These are phyloP conservation scores for Hippasteria phrygiana DNA, from an alignment of 53 echinoderm and acorn worm species.

Conservation along the genomic window DNA sequence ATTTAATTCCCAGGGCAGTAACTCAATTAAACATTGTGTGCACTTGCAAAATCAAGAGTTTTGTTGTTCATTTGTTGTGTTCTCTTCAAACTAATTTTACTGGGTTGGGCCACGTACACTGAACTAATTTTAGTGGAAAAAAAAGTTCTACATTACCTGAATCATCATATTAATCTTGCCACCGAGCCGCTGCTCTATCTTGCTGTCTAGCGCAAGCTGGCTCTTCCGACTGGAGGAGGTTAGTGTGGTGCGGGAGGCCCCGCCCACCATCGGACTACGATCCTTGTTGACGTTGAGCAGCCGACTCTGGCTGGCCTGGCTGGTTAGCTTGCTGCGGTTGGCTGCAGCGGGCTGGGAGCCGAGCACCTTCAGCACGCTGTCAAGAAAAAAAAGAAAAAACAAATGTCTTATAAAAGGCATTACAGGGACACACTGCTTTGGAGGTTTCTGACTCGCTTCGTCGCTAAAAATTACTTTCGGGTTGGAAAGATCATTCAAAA, in stretches of 20 bases:
- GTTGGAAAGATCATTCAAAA: no score
- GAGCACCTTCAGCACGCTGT: constrained; percentile 69
- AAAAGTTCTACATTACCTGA: constrained; percentile 12
- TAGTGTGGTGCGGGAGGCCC: constrained; percentile 84
- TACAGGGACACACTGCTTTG: no score
- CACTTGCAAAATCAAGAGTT: no score
- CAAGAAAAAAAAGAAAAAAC: background rate
- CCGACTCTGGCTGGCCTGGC: constrained; percentile 81
- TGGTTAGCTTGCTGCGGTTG: constrained; percentile 77
- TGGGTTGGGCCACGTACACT: no score
- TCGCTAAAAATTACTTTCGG: no score
- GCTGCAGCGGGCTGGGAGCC: constrained; percentile 13
- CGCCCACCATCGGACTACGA: constrained; percentile 75
- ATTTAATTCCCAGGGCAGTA: no score
- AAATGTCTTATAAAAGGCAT: background rate
- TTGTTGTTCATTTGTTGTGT: no score
- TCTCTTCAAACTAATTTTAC: no score
- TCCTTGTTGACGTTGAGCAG: constrained; percentile 58
- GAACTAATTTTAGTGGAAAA: no score
- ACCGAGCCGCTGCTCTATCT: constrained; percentile 72
- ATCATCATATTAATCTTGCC: constrained; percentile 63
- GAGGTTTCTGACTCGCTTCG: no score
- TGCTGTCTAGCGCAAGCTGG: constrained; percentile 84
- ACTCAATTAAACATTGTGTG: no score
- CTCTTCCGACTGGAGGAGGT: constrained; percentile 87